These are phyloP conservation scores for Sander vitreus DNA, from an alignment of 2,113 vertebrate genomes.

Conservation along the genomic window DNA sequence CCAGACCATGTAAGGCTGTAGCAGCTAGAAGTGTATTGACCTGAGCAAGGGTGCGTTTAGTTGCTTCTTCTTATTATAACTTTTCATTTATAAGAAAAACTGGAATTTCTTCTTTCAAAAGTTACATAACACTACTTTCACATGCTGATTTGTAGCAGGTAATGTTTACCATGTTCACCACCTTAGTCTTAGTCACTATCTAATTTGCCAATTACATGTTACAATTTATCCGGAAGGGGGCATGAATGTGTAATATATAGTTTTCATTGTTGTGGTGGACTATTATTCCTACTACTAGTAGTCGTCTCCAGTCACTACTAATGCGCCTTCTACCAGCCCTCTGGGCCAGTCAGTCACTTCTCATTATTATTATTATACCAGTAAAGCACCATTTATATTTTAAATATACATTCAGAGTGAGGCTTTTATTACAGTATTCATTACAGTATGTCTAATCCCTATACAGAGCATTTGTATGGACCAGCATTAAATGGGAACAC, in stretches of 20 bases:
- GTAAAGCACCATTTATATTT: slow-evolving; percentile 10
- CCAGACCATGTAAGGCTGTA: no score
- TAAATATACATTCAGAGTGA: not conserved
- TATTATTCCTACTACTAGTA: not conserved
- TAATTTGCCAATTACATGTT: no score
- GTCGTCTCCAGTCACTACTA: not conserved
- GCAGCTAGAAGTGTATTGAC: no score
- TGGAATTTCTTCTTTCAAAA: no score
- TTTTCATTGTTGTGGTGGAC: not conserved
- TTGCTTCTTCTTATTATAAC: no score
- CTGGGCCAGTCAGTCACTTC: not conserved
- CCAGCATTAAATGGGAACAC: slow-evolving; percentile 3
- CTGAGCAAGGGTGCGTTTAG: no score
- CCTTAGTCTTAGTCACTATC: no score
- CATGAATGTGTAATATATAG: not conserved
- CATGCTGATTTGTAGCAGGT: no score
- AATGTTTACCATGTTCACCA: no score
- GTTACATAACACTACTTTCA: no score
- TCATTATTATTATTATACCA: not conserved
- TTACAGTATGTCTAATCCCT: slow-evolving; percentile 6
- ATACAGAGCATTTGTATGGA: not conserved
- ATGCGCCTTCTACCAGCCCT: not conserved
- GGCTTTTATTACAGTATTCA: not conserved
- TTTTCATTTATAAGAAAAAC: no score
- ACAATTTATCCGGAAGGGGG: no score